Evolutionary conservation across 2,113 vertebrate genomes (phyloP), one percentile per base, ranked within the genome.

Genomic region (Phylloscopus whistleri): DNA sequence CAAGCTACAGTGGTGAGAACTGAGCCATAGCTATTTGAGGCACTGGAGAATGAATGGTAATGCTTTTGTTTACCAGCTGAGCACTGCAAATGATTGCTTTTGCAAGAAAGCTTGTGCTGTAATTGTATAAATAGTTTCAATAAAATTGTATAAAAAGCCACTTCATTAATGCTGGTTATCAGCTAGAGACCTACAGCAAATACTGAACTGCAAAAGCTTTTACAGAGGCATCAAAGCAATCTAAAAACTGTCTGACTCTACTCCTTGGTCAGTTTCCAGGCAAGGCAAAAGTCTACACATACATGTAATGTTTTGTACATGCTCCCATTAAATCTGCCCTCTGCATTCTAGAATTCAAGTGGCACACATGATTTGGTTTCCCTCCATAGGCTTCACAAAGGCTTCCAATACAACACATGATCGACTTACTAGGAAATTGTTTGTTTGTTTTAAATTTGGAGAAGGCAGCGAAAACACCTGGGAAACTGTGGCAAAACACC

Each of bases 61-160:
- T 87, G 67, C 67, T 89, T 94, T 78, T 94, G 84, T 69, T 95
- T 91, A 91, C 73, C 84, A 92, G 67, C 60, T 79, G 74, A 69
- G 84, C 58, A 46, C 58, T 77, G 51, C n/a, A 93, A 90, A 92
- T 84, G 16, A 84, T 8, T 72, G 75, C 60, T 44, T 70, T 21
- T 91, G 85, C 83, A 90, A 96, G 78, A 78, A 90, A 93, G 48
- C 46, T n/a, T 90, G 64, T 2, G 0, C 46, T 80, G 44, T 23
- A 69, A 66, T 79, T 96, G 87, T 72, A 86, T 27, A 72, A 81
- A 72, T 60, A 74, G 68, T 87, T 85, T 83, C 90, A 86, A 52
- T 55, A 74, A 74, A 90, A 75, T 23, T 13, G 41, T 31, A 69
- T 39, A 58, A 91, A 82, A 94, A 89, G 28, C 11, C 23, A 66